A percentile compares a stretch with the other conserved stretches of the same genome.
Evolutionary conservation across 2,888 invertebrate genomes (phyloP).

Genomic region (Petrolisthes manimaculis): DNA sequence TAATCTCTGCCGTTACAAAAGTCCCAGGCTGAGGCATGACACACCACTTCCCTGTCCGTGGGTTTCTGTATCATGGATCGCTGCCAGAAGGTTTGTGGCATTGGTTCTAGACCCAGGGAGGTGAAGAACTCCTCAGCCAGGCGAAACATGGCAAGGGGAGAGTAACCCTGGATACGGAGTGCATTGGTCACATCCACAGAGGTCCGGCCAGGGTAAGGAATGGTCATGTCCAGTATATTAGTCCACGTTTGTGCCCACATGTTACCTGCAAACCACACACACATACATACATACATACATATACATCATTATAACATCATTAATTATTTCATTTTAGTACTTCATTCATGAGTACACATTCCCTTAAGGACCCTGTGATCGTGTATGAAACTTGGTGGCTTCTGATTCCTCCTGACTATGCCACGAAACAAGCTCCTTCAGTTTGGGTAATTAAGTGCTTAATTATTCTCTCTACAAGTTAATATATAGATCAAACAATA

Average conservation of each 20-base stretch:
- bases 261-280: slow-evolving; percentile 75
- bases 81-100: slow-evolving; percentile 87
- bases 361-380: too few species aligned
- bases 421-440: neutral
- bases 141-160: slow-evolving; percentile 77
- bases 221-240: slow-evolving; percentile 80
- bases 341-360: neutral
- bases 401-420: too few species aligned
- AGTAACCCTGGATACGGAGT: slow-evolving; percentile 65
- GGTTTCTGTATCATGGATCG: slow-evolving; percentile 84
- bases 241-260: slow-evolving; percentile 90
- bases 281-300: neutral
- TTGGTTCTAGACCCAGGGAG: slow-evolving; percentile 83
- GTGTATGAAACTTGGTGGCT: too few species aligned
- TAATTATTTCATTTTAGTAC: neutral
- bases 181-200: slow-evolving; percentile 79
- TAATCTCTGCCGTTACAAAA: slow-evolving; percentile 86
- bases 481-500: neutral
- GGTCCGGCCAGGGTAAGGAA: slow-evolving; percentile 80
- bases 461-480: neutral
- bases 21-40: slow-evolving; percentile 85
- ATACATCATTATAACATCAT: too few species aligned
- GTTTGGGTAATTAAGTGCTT: neutral
- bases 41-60: slow-evolving; percentile 76
- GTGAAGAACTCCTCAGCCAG: slow-evolving; percentile 87